These are phyloP conservation scores for Ptyas mucosa DNA, from an alignment of 2,113 vertebrate genomes.

Conservation along the genomic window DNA sequence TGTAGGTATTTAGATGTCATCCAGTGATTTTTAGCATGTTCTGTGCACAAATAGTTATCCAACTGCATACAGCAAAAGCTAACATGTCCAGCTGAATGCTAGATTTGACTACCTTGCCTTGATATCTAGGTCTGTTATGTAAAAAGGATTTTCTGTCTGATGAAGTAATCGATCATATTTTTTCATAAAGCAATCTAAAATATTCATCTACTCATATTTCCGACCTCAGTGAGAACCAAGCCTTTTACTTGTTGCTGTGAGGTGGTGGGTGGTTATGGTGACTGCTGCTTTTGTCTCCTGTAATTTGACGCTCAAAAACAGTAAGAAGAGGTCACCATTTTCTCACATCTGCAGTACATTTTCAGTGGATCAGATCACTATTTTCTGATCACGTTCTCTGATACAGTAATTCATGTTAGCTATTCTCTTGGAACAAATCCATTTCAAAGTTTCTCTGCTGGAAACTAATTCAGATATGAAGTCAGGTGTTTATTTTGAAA, in stretches of 20 bases:
- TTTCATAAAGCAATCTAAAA: background rate
- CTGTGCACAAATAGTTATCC: background rate
- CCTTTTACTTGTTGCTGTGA: background rate
- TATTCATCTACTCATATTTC: background rate
- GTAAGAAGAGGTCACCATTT: background rate
- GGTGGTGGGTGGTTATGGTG: background rate
- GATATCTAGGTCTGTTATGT: background rate
- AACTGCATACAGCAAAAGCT: background rate
- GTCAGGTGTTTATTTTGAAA: conserved; percentile 23
- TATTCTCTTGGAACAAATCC: background rate
- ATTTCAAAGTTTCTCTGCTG: background rate
- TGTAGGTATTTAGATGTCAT: background rate
- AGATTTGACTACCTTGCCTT: background rate
- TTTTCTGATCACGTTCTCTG: conserved; percentile 18
- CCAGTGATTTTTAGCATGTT: background rate
- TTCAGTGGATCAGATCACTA: background rate
- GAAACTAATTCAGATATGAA: background rate
- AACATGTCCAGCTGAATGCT: too few relatives aligned
- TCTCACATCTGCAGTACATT: conserved; percentile 14
- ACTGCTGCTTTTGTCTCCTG: background rate
- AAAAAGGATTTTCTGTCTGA: background rate
- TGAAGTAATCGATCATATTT: background rate
- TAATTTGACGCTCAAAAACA: background rate
- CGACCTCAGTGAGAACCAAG: background rate
- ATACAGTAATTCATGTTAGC: background rate